Conservation (phyloP, 2,113 vertebrate species). For the Grammomys dolichurus region DNA sequence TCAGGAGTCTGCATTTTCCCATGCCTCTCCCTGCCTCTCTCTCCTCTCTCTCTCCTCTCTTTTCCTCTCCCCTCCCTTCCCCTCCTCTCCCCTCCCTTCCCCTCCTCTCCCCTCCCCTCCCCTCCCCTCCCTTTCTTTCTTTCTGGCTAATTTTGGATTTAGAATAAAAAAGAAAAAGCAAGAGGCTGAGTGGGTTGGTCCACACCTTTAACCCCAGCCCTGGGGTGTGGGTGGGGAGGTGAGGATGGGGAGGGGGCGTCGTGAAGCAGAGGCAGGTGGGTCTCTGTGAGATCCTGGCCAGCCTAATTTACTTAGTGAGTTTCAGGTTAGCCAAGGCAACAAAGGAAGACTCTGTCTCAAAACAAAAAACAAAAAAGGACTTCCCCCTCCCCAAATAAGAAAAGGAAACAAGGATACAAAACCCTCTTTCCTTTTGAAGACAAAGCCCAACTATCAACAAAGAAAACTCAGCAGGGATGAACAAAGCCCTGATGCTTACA, state of each 20-base stretch:
- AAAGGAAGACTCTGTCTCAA: not conserved
- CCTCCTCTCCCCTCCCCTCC: no score
- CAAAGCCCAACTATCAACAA: not conserved
- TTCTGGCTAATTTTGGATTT: not conserved
- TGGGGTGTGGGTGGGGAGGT: no score
- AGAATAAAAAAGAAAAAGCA: not conserved
- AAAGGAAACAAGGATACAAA: not conserved
- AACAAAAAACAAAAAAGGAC: not conserved
- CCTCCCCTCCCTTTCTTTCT: no score
- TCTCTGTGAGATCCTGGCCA: not conserved
- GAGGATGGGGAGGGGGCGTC: no score
- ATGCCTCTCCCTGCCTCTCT: no score
- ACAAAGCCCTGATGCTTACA: not conserved
- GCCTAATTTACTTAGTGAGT: no score
- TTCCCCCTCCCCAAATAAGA: not conserved
- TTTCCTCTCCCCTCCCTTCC: fast-evolving
- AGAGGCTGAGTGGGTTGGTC: fast-evolving
- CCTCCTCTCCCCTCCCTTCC: fast-evolving
- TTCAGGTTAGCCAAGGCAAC: not conserved
- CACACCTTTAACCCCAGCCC: not conserved
- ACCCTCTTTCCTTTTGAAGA: not conserved
- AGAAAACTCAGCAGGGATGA: not conserved
- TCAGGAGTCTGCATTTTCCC: no score
- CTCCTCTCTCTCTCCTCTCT: fast-evolving
- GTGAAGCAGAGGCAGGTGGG: not conserved